phyloP scores from a whole-genome alignment of 2,888 invertebrate species.

The Kuschelorhynchus macadamiae region DNA sequence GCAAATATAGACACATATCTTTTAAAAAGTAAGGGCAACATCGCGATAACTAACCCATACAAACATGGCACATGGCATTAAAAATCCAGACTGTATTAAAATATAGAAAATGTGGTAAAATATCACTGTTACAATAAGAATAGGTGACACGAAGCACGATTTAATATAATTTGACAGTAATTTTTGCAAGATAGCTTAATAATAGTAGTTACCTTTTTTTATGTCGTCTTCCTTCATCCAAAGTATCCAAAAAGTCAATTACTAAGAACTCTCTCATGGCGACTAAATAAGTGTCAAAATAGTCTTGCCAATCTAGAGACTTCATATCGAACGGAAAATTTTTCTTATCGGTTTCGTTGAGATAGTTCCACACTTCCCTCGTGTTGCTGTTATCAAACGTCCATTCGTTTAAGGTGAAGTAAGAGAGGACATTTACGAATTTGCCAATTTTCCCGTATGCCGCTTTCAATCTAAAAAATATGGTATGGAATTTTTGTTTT shows the following conservation, averaged over 20 bases:
- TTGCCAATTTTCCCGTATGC: slow-evolving; percentile 39
- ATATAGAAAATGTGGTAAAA: no score
- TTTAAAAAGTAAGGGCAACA: no score
- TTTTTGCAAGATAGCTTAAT: no score
- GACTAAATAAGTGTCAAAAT: slow-evolving; percentile 31
- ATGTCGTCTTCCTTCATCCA: slow-evolving; percentile 20
- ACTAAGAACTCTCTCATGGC: slow-evolving; percentile 29
- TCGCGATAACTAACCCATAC: no score
- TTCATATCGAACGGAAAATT: slow-evolving; percentile 43
- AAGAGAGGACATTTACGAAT: slow-evolving; percentile 8
- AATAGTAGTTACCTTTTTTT: slow-evolving; percentile 15
- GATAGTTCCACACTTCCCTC: slow-evolving; percentile 16
- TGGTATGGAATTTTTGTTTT: no score
- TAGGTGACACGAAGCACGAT: no score
- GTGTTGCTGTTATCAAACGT: slow-evolving; percentile 25
- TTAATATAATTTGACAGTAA: no score
- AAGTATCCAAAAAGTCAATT: slow-evolving; percentile 31
- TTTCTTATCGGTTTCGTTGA: slow-evolving; percentile 34
- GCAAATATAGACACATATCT: no score
- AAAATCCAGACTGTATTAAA: no score
- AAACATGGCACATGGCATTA: no score
- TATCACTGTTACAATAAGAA: no score
- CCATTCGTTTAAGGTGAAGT: slow-evolving; percentile 36
- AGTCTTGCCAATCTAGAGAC: slow-evolving; percentile 32
- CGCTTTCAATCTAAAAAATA: slow-evolving; percentile 34